Conservation (phyloP, 2,888 invertebrate genomes). For the Tetramorium bicarinatum region DNA sequence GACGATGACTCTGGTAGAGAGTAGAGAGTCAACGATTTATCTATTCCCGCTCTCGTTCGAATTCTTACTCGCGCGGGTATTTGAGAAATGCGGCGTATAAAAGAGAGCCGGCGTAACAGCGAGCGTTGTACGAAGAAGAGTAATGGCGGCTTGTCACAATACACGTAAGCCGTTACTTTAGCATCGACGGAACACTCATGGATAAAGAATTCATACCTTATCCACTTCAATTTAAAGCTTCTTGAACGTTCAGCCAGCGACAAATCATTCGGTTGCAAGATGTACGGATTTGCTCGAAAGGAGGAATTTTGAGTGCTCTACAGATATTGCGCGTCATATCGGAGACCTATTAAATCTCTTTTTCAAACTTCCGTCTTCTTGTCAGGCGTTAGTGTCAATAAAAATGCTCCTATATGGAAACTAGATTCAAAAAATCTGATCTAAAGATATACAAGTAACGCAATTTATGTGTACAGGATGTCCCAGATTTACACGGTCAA, state of each 20-base stretch:
- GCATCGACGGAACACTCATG: conserved; percentile 57
- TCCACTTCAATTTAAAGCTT: conserved; percentile 35
- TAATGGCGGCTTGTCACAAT: conserved; percentile 69
- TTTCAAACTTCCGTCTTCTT: background rate
- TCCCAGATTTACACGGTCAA: no score
- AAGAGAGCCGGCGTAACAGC: conserved; percentile 60
- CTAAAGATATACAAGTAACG: background rate
- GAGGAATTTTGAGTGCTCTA: background rate
- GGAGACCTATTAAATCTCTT: background rate
- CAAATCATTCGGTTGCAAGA: conserved; percentile 49
- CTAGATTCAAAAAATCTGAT: background rate
- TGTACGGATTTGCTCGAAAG: conserved; percentile 4
- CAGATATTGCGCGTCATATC: conserved; percentile 4
- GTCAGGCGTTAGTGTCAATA: background rate
- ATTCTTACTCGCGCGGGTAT: conserved; percentile 56
- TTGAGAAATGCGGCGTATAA: conserved; percentile 67
- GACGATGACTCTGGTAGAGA: conserved; percentile 41
- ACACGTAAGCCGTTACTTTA: conserved; percentile 64
- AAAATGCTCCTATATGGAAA: background rate
- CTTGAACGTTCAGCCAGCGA: conserved; percentile 31
- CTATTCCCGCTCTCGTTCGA: conserved; percentile 62
- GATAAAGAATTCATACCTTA: conserved; percentile 58
- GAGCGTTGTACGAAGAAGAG: conserved; percentile 59
- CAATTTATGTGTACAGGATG: no score
- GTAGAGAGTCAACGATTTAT: conserved; percentile 57